Evolutionary conservation across 2,113 vertebrate genomes (phyloP).

Genomic region (Lethenteron reissneri): DNA sequence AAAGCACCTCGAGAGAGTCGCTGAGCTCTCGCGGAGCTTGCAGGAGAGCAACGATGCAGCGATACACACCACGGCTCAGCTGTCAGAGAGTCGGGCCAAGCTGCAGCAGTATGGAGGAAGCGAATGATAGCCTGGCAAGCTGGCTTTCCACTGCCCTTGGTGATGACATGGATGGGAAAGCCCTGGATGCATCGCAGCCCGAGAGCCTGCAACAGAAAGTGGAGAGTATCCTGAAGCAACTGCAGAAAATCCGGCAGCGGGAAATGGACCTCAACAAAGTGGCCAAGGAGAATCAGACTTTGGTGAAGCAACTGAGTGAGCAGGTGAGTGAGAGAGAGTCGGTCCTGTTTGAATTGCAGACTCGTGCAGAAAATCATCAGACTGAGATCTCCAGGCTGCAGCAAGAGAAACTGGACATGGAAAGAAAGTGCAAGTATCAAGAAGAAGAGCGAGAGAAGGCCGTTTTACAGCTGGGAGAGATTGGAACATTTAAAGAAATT

Average conservation of each 20-base stretch:
- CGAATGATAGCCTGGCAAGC: conserved; percentile 27
- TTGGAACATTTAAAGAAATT: conserved; percentile 19
- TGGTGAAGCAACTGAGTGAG: conserved; percentile 23
- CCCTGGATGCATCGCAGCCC: conserved; percentile 21
- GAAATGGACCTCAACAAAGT: conserved; percentile 22
- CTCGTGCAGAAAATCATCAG: conserved; percentile 34
- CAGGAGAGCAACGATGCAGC: conserved; percentile 16
- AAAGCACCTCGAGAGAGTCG: conserved; percentile 18
- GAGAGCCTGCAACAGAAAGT: conserved; percentile 26
- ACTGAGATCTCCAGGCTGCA: conserved; percentile 30
- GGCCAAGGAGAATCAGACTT: conserved; percentile 17
- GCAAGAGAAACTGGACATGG: conserved; percentile 25
- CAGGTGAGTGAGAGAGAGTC: conserved; percentile 35
- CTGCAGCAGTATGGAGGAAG: conserved; percentile 23
- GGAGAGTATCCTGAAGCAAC: conserved; percentile 29
- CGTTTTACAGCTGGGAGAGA: conserved; percentile 19
- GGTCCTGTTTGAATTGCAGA: conserved; percentile 22
- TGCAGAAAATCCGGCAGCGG: conserved; percentile 27
- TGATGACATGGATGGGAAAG: conserved; percentile 18
- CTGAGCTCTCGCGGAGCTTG: conserved; percentile 19
- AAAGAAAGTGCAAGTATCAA: conserved; percentile 9
- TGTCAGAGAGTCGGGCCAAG: conserved; percentile 21
- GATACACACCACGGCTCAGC: conserved; percentile 14
- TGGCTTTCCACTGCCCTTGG: conserved; percentile 7
- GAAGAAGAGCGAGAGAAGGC: conserved; percentile 16